These are phyloP conservation scores for Crocallis elinguaria DNA, from an alignment of 2,888 invertebrate species.

Conservation along the genomic window DNA sequence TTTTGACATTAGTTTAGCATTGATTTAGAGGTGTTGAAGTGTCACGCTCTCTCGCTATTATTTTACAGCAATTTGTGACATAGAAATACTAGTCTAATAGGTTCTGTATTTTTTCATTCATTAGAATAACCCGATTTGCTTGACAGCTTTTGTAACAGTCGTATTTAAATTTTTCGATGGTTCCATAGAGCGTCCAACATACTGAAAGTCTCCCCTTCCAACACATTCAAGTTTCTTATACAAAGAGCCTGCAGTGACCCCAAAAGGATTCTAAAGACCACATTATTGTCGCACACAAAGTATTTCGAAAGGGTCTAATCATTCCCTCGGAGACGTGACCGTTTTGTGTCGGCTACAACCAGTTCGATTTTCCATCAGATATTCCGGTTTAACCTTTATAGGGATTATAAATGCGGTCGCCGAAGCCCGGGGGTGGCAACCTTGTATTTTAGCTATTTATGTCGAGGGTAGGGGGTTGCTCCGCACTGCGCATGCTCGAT, in stretches of 20 bases:
- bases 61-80: too few relatives aligned
- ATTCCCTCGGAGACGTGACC: constrained; percentile 46
- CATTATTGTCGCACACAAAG: constrained; percentile 26
- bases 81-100: too few relatives aligned
- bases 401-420: constrained; percentile 81
- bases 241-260: constrained; percentile 20
- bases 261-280: constrained; percentile 15
- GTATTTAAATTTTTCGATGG: neutral
- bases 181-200: neutral
- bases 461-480: constrained; percentile 74
- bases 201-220: constrained; percentile 11
- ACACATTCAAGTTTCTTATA: constrained; percentile 5
- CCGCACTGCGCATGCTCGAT: constrained; percentile 73
- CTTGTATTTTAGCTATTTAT: constrained; percentile 84
- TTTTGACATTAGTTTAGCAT: constrained; percentile 52
- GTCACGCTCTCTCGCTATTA: constrained; percentile 29
- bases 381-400: constrained; percentile 81
- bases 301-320: constrained; percentile 41
- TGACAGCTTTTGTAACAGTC: neutral
- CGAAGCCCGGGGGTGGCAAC: constrained; percentile 79
- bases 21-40: constrained; percentile 40
- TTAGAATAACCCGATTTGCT: too few relatives aligned
- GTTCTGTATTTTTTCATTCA: too few relatives aligned
- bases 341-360: constrained; percentile 59
- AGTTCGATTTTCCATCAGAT: constrained; percentile 73